phyloP scores from a whole-genome alignment of 1,140 invertebrate genomes.

The Himalopsyche phryganea region DNA sequence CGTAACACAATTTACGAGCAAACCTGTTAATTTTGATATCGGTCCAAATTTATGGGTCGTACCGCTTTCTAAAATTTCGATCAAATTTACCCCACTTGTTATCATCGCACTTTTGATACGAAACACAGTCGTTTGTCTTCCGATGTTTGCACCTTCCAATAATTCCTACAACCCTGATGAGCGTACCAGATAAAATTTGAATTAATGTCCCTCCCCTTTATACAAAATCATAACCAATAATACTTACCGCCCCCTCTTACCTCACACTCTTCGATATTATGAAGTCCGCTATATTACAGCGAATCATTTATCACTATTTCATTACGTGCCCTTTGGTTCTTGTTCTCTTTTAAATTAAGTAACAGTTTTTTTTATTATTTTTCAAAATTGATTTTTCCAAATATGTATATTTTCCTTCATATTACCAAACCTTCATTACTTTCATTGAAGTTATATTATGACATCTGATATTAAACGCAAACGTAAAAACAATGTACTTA shows the following conservation, averaged over 20 bases:
- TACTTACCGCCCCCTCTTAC: neutral
- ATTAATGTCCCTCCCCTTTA: conserved; percentile 15
- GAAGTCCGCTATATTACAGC: conserved; percentile 27
- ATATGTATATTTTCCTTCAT: no score
- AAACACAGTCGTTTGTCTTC: conserved; percentile 17
- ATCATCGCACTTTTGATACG: conserved; percentile 6
- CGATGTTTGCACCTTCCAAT: conserved; percentile 26
- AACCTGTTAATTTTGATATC: no score
- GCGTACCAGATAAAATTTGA: conserved; percentile 27
- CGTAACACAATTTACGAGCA: no score
- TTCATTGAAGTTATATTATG: no score
- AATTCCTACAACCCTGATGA: conserved; percentile 28
- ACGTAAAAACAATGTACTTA: no score
- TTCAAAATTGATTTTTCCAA: no score
- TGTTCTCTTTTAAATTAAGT: conserved; percentile 4
- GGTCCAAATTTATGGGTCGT: no score
- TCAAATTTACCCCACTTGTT: neutral
- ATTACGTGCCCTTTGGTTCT: conserved; percentile 26
- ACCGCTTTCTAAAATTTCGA: no score
- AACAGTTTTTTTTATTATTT: neutral
- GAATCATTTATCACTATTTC: conserved; percentile 31
- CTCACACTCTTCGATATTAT: conserved; percentile 9
- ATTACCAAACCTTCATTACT: no score
- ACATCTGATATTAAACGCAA: no score
- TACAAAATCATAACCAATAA: no score